Evolutionary conservation across 2,113 vertebrate species (phyloP).

Genomic region (Pseudorhombus dupliciocellatus): DNA sequence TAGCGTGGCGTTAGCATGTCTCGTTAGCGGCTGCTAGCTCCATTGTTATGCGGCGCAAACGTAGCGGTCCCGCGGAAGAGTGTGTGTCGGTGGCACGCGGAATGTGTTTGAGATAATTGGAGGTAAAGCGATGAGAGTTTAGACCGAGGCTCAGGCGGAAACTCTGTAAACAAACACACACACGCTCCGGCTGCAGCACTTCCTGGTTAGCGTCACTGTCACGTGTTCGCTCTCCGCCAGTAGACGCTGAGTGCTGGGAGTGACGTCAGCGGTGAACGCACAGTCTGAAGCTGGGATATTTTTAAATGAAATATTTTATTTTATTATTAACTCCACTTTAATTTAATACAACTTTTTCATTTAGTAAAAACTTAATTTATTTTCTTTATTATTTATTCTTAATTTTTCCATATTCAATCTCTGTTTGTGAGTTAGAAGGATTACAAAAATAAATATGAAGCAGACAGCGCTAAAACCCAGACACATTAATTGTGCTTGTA

Average conservation of each 20-base stretch:
- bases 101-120: neutral
- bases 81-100: fast-evolving
- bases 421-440: no score
- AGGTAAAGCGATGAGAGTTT: neutral
- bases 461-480: no score
- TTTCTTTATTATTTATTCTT: no score
- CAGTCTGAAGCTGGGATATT: neutral
- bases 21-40: conserved; percentile 10
- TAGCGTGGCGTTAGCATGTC: conserved; percentile 43
- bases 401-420: no score
- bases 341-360: no score
- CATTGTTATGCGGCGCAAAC: neutral
- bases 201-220: conserved; percentile 44
- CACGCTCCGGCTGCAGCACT: conserved; percentile 47
- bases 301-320: neutral
- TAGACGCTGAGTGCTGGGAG: neutral
- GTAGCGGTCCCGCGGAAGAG: neutral
- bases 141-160: neutral
- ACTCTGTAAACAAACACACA: conserved; percentile 65
- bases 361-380: no score
- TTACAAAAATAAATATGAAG: no score
- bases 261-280: neutral
- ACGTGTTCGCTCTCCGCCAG: conserved; percentile 59
- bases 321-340: neutral
- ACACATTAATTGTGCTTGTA: no score